A percentile compares a stretch with the other conserved stretches of the same genome.
These are phyloP conservation scores for Muricea muricata DNA, from an alignment of 92 coral and sea anemone species.

Conservation along the genomic window DNA sequence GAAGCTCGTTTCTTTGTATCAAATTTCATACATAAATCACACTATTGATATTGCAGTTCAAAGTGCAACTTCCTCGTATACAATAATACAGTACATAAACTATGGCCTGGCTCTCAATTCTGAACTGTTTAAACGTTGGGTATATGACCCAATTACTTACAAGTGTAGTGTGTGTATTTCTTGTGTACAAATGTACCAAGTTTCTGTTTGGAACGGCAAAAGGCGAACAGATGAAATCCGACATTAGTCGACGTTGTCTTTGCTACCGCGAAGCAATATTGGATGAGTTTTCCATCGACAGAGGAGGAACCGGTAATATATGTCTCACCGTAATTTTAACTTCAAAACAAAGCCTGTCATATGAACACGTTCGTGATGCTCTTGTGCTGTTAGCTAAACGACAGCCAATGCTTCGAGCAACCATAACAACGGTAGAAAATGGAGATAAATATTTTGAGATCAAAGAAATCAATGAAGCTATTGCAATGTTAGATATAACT, in stretches of 20 bases:
- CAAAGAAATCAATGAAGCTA: neutral
- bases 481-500: neutral
- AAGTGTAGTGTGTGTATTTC: neutral
- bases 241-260: neutral
- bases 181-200: neutral
- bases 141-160: neutral
- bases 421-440: neutral
- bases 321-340: neutral
- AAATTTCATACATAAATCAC: no score
- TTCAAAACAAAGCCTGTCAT: neutral
- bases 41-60: no score
- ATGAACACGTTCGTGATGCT: constrained; percentile 13
- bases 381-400: constrained; percentile 24
- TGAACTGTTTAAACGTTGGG: neutral
- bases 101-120: neutral
- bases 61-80: no score
- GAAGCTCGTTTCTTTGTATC: no score
- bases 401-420: constrained; percentile 33
- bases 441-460: constrained; percentile 14
- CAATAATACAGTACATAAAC: no score
- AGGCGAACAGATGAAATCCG: neutral
- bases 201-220: neutral
- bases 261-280: neutral
- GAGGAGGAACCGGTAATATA: neutral
- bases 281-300: neutral